A percentile compares a stretch with the other conserved stretches of the same genome.
phyloP scores from a whole-genome alignment of 2,797 vertebrate genomes.

The Esox masquinongy region DNA sequence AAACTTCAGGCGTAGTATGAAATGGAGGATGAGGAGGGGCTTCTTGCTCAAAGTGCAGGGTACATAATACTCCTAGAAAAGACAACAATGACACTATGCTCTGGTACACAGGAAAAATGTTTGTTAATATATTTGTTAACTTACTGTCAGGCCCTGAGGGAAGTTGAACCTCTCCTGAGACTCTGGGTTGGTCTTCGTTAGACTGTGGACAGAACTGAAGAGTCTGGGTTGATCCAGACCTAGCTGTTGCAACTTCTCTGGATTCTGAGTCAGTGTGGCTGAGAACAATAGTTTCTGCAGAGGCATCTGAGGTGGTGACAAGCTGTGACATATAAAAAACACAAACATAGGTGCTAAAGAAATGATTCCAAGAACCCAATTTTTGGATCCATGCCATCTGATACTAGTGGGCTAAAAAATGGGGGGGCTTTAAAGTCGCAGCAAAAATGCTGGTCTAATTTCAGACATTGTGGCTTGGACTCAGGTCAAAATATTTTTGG shows the following conservation, averaged over 20 bases:
- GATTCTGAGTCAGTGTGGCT: constrained; percentile 91
- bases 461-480: too few species aligned
- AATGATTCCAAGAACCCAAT: neutral
- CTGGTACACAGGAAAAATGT: neutral
- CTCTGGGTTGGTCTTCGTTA: constrained; percentile 2
- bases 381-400: too few species aligned
- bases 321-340: constrained; percentile 64
- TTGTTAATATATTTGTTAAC: constrained; percentile 19
- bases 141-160: constrained; percentile 84
- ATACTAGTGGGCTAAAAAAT: too few species aligned
- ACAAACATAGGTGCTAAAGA: neutral
- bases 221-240: constrained; percentile 88
- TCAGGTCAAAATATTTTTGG: too few species aligned
- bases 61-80: constrained; percentile 86
- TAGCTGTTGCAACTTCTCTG: constrained; percentile 91
- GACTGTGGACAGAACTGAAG: constrained; percentile 79
- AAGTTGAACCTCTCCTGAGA: constrained; percentile 75
- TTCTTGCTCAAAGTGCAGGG: constrained; percentile 86
- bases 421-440: too few species aligned
- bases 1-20: constrained; percentile 80
- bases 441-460: too few species aligned
- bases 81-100: neutral
- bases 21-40: constrained; percentile 86
- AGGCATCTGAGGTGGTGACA: constrained; percentile 81
- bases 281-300: constrained; percentile 97